Base-by-base conservation (phyloP, 92 coral and sea anemone species). In the Epizoanthus rinbou region DNA sequence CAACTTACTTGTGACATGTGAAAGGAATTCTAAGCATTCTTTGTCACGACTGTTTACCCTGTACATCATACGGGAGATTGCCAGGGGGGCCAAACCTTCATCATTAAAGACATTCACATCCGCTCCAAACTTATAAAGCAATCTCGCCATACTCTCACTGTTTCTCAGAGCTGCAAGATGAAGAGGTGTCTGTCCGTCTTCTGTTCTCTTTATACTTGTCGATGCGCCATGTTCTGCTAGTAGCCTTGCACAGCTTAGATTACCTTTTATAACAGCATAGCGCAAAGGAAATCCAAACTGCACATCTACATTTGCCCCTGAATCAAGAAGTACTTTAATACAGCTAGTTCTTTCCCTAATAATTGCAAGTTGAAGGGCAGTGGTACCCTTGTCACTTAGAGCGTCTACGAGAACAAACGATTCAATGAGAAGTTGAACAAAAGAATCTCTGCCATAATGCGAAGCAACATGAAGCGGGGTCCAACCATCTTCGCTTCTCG, bases 401-500 rank as follows among this genome's bases (percentile, higher is more conserved):
- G 98, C 98, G 85, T 93, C 98, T 18, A 93, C 98, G 14, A 81
- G 88, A 0, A 93, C 98, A 71, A 81, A 84, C 3, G 94, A 87
- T 56, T 91, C 98, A 21, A 93, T 64, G 18, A 93, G 85, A 14
- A 93, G 90, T 65, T 91, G 81, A 1, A 93, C 98, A 81, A 93
- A 93, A 33, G 98, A 89, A 57, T 93, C 93, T 37, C 98, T 82
- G 21, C 98, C 98, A 72, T 93, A 93, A 60, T 93, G 98, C 8
- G 94, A 91, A 54, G 98, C 95, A 59, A 93, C 95, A 58, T 93
- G 98, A 45, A 93, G 87, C 13, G 98, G 94, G n/a, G 98, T 93
- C 98, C 98, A 93, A 56, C 98, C 98, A 89, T 93, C 98, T 47
- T 93, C 98, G 60, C 98, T 91, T 70, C 98, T 91, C 3, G 98